Evolutionary conservation across 2,888 invertebrate species (phyloP), one percentile per base, ranked within the genome.

Genomic region (Imbricaverruca yamaguchii): DNA sequence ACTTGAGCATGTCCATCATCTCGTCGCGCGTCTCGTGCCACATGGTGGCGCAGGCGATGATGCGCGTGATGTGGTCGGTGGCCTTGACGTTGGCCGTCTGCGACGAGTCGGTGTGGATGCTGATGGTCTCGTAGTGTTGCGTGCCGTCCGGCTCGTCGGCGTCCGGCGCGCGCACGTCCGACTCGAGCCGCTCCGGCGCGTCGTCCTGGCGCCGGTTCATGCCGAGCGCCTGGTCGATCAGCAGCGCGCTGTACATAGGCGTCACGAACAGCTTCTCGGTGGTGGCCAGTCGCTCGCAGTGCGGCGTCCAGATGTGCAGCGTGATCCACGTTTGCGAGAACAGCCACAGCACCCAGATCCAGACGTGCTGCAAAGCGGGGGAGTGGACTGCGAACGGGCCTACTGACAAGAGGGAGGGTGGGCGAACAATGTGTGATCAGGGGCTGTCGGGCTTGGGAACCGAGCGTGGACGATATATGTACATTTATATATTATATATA

Each of bases 11-110:
- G 86, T 94, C 94, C 85, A 93, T 91, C 95, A 97, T 90, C 85
- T 90, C 90, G 85, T 95, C 96, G 87, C 93, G 93, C 65, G 96
- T 98, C 89, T 99, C 98, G 88, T 99, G 99, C 99, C 99, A 99
- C 98, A 99, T 98, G 84, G 98, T 99, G 79, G 94, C 94, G 88
- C 98, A 98, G 61, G 97, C 95, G 87, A 95, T 98, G 85, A 99
- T 97, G 87, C 95, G 91, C 0, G 96, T 95, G 81, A 96, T 95
- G 84, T 93, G 92, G 87, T 96, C 96, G 0, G 94, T 93, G 80
- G 92, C 93, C 86, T 94, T 94, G 92, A 91, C n/a, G 93, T 91
- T 83, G 9, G 93, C 92, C 0, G 94, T 93, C 12, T 83, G 63
- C 81, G 89, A 89, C 11, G 93, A 93, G 86, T 94, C 94, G 0